Percentiles rank a stretch among this genome's conserved stretches.
Conservation (phyloP, 2,113 vertebrate species). For the Athene cunicularia region DNA sequence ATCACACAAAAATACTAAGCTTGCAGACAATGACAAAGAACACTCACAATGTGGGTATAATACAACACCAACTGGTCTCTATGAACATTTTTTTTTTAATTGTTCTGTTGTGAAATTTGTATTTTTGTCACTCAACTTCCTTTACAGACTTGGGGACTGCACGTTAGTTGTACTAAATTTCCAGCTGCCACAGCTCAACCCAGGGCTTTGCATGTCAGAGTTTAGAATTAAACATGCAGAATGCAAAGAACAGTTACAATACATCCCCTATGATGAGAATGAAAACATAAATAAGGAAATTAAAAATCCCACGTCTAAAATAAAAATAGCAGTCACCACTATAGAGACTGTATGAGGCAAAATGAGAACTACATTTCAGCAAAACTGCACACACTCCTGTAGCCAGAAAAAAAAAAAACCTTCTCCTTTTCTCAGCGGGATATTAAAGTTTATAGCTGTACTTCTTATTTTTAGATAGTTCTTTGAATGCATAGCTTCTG, state of each 20-base stretch:
- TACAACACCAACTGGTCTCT: not conserved
- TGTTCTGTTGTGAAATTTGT: not conserved
- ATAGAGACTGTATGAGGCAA: not conserved
- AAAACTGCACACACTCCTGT: not conserved
- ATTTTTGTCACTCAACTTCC: not conserved
- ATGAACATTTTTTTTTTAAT: not conserved
- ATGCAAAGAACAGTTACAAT: not conserved
- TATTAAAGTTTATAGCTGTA: slow-evolving; percentile 39
- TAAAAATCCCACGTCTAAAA: not conserved
- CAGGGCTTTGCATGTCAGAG: not conserved
- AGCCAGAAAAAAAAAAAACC: slow-evolving; percentile 33
- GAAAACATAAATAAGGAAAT: slow-evolving; percentile 46
- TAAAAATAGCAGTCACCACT: slow-evolving; percentile 15
- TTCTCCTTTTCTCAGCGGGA: not conserved
- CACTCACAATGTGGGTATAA: not conserved
- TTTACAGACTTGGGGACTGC: not conserved
- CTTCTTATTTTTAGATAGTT: slow-evolving; percentile 51
- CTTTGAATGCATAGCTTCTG: slow-evolving; percentile 24
- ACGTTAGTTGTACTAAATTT: not conserved
- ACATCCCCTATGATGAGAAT: not conserved
- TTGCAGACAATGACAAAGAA: not conserved
- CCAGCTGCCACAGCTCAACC: not conserved
- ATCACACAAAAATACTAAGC: not conserved
- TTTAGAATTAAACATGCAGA: not conserved
- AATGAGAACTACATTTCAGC: slow-evolving; percentile 30